Base-by-base conservation (phyloP, 2,888 invertebrate genomes). In the Sepioteuthis lessoniana region DNA sequence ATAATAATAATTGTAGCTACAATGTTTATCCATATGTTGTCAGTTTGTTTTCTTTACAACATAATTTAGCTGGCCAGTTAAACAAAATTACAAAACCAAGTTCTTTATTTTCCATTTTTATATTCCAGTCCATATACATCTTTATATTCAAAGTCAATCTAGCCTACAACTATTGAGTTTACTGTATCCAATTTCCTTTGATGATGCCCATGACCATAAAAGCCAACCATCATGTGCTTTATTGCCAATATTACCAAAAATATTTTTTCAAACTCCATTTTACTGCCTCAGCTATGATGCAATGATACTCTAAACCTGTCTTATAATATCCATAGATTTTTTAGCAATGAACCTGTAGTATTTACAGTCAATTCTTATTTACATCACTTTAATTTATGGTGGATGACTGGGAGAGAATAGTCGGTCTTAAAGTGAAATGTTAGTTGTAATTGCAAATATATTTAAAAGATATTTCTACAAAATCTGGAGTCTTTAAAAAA, bases 181-280 rank as follows among this genome's bases (percentile, higher is more conserved):
- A 76, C 8, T 76, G 76, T 76, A 76, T 76, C 76, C 76, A 76
- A 76, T 76, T 76, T 76, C n/a, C 76, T 76, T 76, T 76, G 76
- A 76, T 76, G 76, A n/a, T 31, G n/a, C 31, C n/a, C n/a, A n/a
- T n/a, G 8, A n/a, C 76, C 31, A 76, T 76, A 76, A 76, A 76
- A 76, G 76, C 8, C 10, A 76, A 31, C 76, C 76, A 76, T 76
- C 76, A 13, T 76, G 13, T 76, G 76, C 76, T 76, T 76, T n/a
- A 76, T 76, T n/a, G n/a, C 76, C 76, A 35, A n/a, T 76, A 76
- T 76, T 35, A 76, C 76, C n/a, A n/a, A 35, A 76, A 76, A 76
- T 76, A 76, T 76, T 76, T 76, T 76, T 76, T 35, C n/a, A 13
- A 13, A 55, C 21, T 16, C 76, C 19, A 76, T 76, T 76, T 76